phyloP scores from a whole-genome alignment of 2,888 invertebrate species.

The Torymus auratus region DNA sequence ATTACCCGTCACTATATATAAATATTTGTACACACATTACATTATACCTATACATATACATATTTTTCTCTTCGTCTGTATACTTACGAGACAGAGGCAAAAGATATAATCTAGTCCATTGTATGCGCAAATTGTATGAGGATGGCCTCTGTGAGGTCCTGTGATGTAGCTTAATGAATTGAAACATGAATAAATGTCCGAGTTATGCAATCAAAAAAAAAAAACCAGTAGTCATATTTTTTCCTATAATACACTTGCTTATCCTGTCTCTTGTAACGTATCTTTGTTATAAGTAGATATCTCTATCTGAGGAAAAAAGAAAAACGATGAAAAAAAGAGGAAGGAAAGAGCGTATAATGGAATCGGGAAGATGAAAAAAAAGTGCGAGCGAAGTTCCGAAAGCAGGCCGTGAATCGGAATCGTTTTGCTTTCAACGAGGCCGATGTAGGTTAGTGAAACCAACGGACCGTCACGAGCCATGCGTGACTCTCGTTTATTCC shows the following conservation, averaged over 20 bases:
- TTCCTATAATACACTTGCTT: not conserved
- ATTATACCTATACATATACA: not conserved
- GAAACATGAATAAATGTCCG: slow-evolving; percentile 33
- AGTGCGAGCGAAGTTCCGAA: slow-evolving; percentile 63
- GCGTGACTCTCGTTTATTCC: slow-evolving; percentile 64
- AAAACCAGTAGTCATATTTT: not conserved
- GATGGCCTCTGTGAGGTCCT: slow-evolving; percentile 58
- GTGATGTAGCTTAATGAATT: slow-evolving; percentile 49
- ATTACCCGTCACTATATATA: slow-evolving; percentile 34
- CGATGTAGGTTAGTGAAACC: slow-evolving; percentile 77
- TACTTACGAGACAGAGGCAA: not conserved
- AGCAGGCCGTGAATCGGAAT: slow-evolving; percentile 72
- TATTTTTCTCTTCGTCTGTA: slow-evolving; percentile 6
- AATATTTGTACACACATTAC: too few species aligned
- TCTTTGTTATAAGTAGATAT: not conserved
- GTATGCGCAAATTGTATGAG: slow-evolving; percentile 54
- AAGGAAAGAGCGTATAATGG: slow-evolving; percentile 29
- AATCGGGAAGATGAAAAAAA: slow-evolving; percentile 41
- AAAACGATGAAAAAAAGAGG: slow-evolving; percentile 40
- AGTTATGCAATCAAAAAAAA: slow-evolving; percentile 17
- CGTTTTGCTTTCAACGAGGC: slow-evolving; percentile 74
- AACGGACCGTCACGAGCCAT: slow-evolving; percentile 63
- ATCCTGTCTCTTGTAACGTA: not conserved
- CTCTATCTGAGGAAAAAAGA: not conserved
- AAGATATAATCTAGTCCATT: slow-evolving; percentile 67